Conservation (phyloP, 2,113 vertebrate genomes). For the Notiomystis cincta region DNA sequence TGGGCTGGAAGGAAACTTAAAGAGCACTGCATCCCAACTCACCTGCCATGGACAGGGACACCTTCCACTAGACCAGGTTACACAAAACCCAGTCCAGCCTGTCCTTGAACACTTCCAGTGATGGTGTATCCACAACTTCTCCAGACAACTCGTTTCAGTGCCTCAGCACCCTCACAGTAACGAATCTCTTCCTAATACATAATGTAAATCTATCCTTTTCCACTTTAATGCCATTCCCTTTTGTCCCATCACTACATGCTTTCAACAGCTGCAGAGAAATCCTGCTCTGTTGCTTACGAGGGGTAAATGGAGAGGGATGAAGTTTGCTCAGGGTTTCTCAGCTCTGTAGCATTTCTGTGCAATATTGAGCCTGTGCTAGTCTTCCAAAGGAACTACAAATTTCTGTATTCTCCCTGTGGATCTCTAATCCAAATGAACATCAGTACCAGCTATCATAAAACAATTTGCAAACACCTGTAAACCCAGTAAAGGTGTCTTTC, state of each 20-base stretch:
- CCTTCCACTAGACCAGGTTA: not conserved
- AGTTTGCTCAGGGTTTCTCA: not conserved
- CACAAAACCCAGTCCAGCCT: not conserved
- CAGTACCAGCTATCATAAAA: not conserved
- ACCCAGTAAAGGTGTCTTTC: not conserved
- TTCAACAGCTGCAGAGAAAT: not conserved
- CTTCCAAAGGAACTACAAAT: not conserved
- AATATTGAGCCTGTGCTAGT: not conserved
- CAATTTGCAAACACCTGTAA: not conserved
- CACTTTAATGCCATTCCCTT: not conserved
- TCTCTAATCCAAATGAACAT: not conserved
- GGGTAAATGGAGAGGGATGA: fast-evolving
- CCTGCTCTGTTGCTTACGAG: not conserved
- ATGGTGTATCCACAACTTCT: not conserved
- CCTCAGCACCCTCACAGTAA: not conserved
- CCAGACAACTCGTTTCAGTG: not conserved
- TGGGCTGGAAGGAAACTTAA: not conserved
- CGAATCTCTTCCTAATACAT: not conserved
- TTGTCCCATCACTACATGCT: not conserved
- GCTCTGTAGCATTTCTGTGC: not conserved
- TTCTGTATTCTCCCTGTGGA: not conserved
- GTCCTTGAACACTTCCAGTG: not conserved
- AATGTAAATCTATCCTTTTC: not conserved
- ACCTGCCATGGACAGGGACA: not conserved
- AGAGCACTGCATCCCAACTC: not conserved